Base-by-base conservation (phyloP, 1,140 invertebrate species). In the Apis laboriosa region DNA sequence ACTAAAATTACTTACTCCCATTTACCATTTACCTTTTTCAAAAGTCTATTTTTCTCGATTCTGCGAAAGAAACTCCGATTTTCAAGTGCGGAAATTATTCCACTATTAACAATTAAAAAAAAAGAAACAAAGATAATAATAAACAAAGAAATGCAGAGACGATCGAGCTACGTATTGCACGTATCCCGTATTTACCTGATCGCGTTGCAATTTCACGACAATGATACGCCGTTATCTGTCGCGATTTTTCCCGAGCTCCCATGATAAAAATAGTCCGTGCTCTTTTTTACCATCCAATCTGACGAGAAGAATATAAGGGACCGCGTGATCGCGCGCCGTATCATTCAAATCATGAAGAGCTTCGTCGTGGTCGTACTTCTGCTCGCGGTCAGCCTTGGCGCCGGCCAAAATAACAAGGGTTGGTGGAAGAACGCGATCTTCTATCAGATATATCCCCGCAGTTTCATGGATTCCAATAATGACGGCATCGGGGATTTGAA, bases 371-470 rank as follows among this genome's bases (percentile, higher is more conserved):
- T 73, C 12, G 9, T 76, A 21, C 3, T 71, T 15, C 24, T 86
- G 17, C 1, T 87, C 9, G 24, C 34, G 61, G 15, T 21, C 51
- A 11, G 63, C 0, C 8, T 73, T 9, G 77, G 63, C n/a, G 56
- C 81, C 19, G 90, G 34, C 84, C 1, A 84, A 90, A 74, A 92
- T 93, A 85, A 93, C 19, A 84, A 77, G 67, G 95, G 94, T 84
- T 98, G 97, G 97, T 98, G 96, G 96, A 95, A 96, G 85, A 95
- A 95, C n/a, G 95, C 95, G 0, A 94, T 96, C 13, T 95, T 97
- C 83, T 98, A 98, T 91, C 96, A 97, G 92, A 96, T 97, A 66
- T 97, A 97, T 89, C 96, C 96, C 0, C 93, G 96, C 63, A 97
- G 97, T 56, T 97, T 97, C 90, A 95, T 94, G 88, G 97, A 98